phyloP scores from a whole-genome alignment of 2,797 vertebrate species.

The Australoheros facetus region DNA sequence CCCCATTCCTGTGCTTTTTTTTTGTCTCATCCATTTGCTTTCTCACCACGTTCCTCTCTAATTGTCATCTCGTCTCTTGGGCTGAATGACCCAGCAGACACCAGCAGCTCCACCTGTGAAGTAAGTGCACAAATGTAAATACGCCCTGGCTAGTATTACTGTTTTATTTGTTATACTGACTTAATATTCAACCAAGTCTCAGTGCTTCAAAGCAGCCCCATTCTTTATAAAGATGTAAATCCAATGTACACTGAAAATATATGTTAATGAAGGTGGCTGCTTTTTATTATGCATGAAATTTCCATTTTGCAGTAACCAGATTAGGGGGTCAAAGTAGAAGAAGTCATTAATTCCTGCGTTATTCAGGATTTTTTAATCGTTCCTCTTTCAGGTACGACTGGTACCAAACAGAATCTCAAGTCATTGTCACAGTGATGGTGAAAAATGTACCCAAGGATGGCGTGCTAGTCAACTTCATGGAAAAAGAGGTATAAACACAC shows the following conservation, averaged over 20 bases:
- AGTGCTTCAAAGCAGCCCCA: background rate
- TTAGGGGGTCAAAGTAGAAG: background rate
- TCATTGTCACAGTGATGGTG: constrained; percentile 92
- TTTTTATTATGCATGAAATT: constrained; percentile 1
- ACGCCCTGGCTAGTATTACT: background rate
- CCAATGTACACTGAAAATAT: background rate
- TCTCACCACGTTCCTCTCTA: constrained; percentile 23
- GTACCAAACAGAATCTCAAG: constrained; percentile 98
- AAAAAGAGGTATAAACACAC: constrained; percentile 85
- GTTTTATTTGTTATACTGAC: constrained; percentile 1
- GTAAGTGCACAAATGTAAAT: constrained; percentile 62
- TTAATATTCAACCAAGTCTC: background rate
- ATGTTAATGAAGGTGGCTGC: background rate
- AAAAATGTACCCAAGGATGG: constrained; percentile 90
- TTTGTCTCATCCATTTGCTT: constrained; percentile 36
- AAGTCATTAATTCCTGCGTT: background rate
- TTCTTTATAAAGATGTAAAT: background rate
- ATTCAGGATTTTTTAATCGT: background rate
- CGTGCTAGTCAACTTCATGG: constrained; percentile 85
- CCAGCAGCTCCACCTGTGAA: constrained; percentile 63
- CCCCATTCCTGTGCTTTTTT: constrained; percentile 18
- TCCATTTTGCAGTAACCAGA: background rate
- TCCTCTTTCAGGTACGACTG: constrained; percentile 86
- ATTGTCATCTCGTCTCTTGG: constrained; percentile 21
- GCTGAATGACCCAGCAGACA: constrained; percentile 56